These are phyloP conservation scores for Orchesellides sinensis DNA, from an alignment of 2,888 invertebrate species.

Conservation along the genomic window DNA sequence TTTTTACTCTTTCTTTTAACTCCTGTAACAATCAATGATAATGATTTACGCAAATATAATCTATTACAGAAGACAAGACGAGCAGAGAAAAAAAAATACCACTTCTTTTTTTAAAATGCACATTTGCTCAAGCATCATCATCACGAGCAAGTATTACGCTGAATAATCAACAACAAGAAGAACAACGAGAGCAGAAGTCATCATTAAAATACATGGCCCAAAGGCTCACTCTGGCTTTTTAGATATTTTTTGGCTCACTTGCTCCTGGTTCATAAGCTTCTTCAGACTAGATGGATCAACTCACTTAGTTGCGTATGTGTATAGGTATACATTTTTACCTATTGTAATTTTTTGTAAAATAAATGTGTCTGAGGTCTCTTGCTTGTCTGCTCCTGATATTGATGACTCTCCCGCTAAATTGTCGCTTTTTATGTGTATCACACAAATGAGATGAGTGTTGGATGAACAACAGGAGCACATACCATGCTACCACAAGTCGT, in stretches of 20 bases:
- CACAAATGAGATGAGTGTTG: conserved; percentile 27
- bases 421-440: conserved; percentile 56
- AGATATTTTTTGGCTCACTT: no score
- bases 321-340: no score
- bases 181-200: conserved; percentile 58
- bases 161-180: conserved; percentile 60
- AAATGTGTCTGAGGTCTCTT: conserved; percentile 6
- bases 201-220: conserved; percentile 58
- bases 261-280: neutral
- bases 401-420: conserved; percentile 38
- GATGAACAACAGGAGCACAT: conserved; percentile 42
- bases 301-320: no score
- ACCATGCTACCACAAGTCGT: no score
- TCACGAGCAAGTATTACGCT: neutral
- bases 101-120: conserved; percentile 39
- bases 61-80: neutral
- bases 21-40: conserved; percentile 53
- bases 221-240: conserved; percentile 10
- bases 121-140: conserved; percentile 26
- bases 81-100: neutral
- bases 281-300: no score
- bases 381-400: conserved; percentile 37
- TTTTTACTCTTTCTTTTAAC: conserved; percentile 18
- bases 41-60: conserved; percentile 65
- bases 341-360: neutral